Evolutionary conservation across 1,140 invertebrate genomes (phyloP).

Genomic region (Aricia agestis): DNA sequence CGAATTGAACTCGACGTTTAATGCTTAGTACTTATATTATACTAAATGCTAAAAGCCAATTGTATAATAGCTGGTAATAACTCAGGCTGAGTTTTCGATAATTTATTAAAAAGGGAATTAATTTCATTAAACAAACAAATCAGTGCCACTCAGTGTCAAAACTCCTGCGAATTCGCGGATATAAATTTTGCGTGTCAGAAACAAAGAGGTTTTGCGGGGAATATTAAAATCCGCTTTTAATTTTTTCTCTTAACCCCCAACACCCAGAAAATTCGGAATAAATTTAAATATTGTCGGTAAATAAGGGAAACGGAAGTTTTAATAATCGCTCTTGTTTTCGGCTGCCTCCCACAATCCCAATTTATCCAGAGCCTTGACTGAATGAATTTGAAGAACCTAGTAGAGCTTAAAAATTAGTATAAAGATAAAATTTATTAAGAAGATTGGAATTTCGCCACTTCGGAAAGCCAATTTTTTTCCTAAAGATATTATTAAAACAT

Average conservation of each 20-base stretch:
- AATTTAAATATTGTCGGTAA: neutral
- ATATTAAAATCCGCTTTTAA: neutral
- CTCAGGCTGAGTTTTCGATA: neutral
- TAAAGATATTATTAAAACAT: too few species aligned
- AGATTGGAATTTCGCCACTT: too few species aligned
- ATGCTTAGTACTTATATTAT: too few species aligned
- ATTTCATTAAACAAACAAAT: neutral
- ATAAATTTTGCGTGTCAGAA: neutral
- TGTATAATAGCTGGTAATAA: neutral
- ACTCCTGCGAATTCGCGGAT: neutral
- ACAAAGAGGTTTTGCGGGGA: neutral
- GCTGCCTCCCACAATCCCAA: neutral
- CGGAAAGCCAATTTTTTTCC: too few species aligned
- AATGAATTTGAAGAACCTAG: neutral
- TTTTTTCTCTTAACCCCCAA: neutral
- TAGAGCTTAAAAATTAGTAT: too few species aligned
- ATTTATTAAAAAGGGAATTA: too few species aligned
- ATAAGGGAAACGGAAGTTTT: neutral
- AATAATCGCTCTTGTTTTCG: constrained; percentile 5
- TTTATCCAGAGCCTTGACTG: neutral
- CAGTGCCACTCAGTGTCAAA: neutral
- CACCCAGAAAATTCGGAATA: neutral
- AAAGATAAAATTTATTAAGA: too few species aligned
- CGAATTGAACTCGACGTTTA: neutral
- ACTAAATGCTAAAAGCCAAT: neutral